Percentiles rank a stretch among this genome's conserved stretches.
These are phyloP conservation scores for Uloborus plumipes DNA, from an alignment of 2,888 invertebrate genomes.

Conservation along the genomic window DNA sequence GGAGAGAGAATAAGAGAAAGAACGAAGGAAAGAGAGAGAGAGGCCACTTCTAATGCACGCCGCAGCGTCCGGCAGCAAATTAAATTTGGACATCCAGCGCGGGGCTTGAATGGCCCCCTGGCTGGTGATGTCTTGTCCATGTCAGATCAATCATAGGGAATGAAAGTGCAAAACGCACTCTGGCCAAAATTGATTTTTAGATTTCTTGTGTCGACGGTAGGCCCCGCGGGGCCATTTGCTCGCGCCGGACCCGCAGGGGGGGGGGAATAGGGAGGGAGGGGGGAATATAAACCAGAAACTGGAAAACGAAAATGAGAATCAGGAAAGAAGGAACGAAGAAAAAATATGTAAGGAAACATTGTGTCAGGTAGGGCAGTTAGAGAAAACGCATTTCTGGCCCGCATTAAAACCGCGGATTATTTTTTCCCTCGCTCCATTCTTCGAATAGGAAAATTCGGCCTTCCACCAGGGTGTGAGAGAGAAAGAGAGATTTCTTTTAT, in stretches of 20 bases:
- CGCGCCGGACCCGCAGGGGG: conserved; percentile 19
- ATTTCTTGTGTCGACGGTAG: conserved; percentile 52
- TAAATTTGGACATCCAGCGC: conserved; percentile 63
- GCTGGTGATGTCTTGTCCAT: conserved; percentile 64
- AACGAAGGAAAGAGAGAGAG: conserved; percentile 1
- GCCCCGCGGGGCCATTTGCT: conserved; percentile 61
- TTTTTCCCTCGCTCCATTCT: conserved; percentile 5
- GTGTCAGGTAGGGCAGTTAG: conserved; percentile 52
- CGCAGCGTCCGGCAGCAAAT: conserved; percentile 63
- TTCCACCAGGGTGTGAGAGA: background rate
- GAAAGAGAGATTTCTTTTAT: conserved; percentile 47
- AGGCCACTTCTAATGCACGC: conserved; percentile 61
- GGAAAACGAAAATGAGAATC: conserved; percentile 12
- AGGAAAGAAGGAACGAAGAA: background rate
- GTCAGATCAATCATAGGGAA: conserved; percentile 65
- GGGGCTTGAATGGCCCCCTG: conserved; percentile 60
- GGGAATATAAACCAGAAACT: conserved; percentile 13
- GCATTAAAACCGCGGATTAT: conserved; percentile 42
- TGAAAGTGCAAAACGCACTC: conserved; percentile 66
- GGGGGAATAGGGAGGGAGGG: conserved; percentile 2
- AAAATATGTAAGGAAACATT: conserved; percentile 46
- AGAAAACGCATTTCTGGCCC: conserved; percentile 51
- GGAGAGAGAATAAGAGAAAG: background rate
- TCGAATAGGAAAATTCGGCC: background rate
- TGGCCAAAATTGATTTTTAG: conserved; percentile 65